Conservation (phyloP, 2,113 vertebrate species). For the Eretmochelys imbricata region DNA sequence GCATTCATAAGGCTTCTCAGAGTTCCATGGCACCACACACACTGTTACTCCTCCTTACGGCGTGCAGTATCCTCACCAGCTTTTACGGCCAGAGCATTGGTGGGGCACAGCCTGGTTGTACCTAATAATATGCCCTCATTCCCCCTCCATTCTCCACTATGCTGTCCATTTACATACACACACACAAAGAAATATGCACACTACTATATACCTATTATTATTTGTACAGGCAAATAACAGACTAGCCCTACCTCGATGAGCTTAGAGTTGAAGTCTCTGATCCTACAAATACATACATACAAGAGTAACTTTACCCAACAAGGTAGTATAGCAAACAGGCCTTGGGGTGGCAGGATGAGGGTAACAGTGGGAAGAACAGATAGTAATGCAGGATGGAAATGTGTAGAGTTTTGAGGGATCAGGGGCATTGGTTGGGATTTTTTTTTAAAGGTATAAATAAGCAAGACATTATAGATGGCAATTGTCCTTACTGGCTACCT, state of each 20-base stretch:
- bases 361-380: neutral
- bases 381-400: neutral
- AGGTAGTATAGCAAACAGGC: neutral
- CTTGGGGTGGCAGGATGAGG: neutral
- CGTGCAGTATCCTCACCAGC: neutral
- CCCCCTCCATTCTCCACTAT: neutral
- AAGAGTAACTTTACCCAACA: neutral
- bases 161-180: neutral
- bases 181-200: no score
- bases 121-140: neutral
- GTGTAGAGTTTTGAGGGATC: neutral
- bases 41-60: neutral
- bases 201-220: no score
- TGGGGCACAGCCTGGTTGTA: neutral
- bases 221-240: neutral
- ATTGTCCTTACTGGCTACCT: neutral
- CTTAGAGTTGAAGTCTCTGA: neutral
- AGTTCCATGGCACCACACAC: neutral
- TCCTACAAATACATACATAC: neutral
- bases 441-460: neutral
- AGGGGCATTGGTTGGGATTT: neutral
- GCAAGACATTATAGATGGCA: fast-evolving
- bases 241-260: neutral
- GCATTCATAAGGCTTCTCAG: neutral
- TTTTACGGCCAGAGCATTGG: neutral